phyloP scores from a whole-genome alignment of 2,113 vertebrate species.

The Sminthopsis crassicaudata region DNA sequence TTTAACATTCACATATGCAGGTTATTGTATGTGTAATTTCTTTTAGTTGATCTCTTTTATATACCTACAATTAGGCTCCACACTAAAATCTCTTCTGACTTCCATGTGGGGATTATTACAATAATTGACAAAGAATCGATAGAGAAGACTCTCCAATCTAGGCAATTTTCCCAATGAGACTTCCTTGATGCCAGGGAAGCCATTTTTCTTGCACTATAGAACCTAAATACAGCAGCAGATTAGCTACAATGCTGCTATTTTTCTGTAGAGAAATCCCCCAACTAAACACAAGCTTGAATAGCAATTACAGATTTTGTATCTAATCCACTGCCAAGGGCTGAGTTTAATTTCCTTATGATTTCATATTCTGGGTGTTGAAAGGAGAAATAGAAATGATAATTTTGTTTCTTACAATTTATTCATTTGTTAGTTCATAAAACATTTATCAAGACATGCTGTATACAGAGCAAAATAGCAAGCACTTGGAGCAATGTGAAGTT shows the following conservation, averaged over 20 bases:
- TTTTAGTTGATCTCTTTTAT: background rate
- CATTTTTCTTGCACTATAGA: background rate
- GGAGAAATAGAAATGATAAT: background rate
- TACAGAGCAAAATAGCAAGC: background rate
- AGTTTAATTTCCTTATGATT: conserved; percentile 31
- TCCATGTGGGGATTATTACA: background rate
- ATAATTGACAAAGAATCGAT: background rate
- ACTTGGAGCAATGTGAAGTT: background rate
- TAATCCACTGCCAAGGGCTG: conserved; percentile 42
- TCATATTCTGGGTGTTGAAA: conserved; percentile 33
- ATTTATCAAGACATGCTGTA: background rate
- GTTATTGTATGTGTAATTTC: background rate
- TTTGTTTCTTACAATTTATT: background rate
- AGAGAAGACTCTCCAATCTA: background rate
- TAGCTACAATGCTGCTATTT: conserved; percentile 25
- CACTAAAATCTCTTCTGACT: background rate
- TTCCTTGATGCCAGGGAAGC: background rate
- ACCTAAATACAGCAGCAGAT: background rate
- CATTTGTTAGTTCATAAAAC: background rate
- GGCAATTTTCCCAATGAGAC: background rate
- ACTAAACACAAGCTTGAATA: conserved; percentile 22
- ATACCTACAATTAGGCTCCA: background rate
- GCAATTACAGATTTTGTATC: conserved; percentile 45
- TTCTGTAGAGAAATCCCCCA: conserved; percentile 41
- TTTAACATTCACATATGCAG: background rate